Conservation (phyloP, 1,140 invertebrate species). For the Sycophila sp. region DNA sequence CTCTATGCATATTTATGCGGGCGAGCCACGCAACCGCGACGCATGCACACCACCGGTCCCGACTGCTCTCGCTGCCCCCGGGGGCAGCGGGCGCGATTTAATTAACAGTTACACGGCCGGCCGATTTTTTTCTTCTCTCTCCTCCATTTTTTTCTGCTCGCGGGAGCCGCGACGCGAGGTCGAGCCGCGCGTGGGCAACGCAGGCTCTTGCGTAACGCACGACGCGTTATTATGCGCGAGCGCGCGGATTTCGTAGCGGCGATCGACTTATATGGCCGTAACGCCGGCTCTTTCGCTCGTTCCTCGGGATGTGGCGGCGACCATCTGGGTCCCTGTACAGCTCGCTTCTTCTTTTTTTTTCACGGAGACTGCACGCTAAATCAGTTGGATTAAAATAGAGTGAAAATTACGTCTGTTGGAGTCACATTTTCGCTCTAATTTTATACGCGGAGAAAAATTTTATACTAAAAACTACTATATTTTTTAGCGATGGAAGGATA, state of each 20-base stretch:
- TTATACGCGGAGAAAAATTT: no score
- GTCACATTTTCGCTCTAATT: no score
- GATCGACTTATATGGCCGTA: constrained; percentile 26
- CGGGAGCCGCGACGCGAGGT: neutral
- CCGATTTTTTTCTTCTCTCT: neutral
- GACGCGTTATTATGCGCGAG: neutral
- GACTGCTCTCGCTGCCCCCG: neutral
- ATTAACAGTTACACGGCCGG: constrained; percentile 9
- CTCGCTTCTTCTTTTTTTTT: neutral
- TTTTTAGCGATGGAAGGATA: no score
- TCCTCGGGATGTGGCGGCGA: no score
- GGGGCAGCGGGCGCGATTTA: constrained; percentile 5
- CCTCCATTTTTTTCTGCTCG: neutral
- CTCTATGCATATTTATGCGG: neutral
- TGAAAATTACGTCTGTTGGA: no score
- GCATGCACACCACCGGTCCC: neutral
- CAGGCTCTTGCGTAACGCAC: neutral
- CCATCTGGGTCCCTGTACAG: no score
- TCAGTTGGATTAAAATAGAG: no score
- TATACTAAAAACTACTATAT: no score
- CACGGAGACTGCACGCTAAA: neutral
- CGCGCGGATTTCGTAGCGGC: neutral
- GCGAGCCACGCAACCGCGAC: neutral
- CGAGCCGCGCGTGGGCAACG: neutral
- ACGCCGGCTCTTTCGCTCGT: neutral